Conservation (phyloP, 35 echinoderm and acorn worm species). For the Heliocidaris tuberculata region DNA sequence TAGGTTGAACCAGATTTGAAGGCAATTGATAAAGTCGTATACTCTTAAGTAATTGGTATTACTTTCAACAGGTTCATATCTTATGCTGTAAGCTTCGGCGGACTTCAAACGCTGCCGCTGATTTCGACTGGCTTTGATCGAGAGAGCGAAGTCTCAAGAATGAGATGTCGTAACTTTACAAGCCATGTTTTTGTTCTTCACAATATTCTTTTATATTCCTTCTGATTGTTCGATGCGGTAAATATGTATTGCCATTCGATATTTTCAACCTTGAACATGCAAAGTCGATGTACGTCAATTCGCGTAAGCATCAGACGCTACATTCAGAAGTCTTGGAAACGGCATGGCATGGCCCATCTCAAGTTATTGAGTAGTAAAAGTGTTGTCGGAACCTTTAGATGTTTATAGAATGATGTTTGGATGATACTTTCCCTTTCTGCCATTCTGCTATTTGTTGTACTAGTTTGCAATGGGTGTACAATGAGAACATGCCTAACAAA, state of each 20-base stretch:
- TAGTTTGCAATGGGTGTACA: neutral
- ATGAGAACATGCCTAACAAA: neutral
- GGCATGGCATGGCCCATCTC: neutral
- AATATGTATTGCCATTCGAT: neutral
- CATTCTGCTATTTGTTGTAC: neutral
- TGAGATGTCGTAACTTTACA: neutral
- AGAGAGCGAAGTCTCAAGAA: neutral
- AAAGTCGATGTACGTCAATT: neutral
- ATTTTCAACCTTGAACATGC: neutral
- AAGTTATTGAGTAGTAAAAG: neutral
- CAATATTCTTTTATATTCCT: neutral
- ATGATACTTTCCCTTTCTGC: neutral
- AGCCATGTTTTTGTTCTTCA: neutral
- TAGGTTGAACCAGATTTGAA: neutral
- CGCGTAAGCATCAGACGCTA: neutral
- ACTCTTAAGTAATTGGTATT: neutral
- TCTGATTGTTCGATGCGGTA: neutral
- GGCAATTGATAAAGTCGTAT: neutral
- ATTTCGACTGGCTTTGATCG: neutral
- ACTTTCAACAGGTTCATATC: conserved; percentile 11
- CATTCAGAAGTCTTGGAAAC: neutral
- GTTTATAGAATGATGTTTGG: neutral
- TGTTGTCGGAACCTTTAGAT: neutral
- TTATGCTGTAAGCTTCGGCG: neutral
- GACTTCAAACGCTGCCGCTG: neutral